A percentile compares a stretch with the other conserved stretches of the same genome.
Conservation (phyloP, 2,888 invertebrate genomes). For the Hydropsyche betteni region DNA sequence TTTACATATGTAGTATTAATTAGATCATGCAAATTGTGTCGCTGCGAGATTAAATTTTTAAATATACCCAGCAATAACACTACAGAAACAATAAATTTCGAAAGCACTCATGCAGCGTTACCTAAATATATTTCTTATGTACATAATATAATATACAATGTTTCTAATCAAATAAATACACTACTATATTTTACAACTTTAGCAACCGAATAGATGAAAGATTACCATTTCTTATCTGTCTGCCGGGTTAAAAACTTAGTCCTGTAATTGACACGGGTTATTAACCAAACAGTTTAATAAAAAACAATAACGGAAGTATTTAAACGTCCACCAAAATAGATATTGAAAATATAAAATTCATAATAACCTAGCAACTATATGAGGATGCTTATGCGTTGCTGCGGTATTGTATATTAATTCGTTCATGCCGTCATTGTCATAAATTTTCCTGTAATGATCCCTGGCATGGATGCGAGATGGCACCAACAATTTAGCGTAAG, state of each 20-base stretch:
- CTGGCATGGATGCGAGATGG: conserved; percentile 70
- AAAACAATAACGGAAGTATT: conserved; percentile 43
- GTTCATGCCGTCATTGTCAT: conserved; percentile 60
- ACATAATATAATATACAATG: not conserved
- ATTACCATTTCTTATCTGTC: conserved; percentile 87
- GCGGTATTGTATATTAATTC: conserved; percentile 57
- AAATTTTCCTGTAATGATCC: conserved; percentile 64
- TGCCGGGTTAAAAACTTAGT: conserved; percentile 87
- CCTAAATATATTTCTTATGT: conserved; percentile 7
- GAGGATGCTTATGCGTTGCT: conserved; percentile 57
- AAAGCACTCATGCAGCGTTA: conserved; percentile 24
- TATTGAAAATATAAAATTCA: conserved; percentile 13
- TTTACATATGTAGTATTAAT: no score
- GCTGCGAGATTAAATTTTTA: no score
- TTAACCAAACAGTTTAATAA: conserved; percentile 17
- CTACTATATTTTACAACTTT: not conserved
- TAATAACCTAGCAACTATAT: conserved; percentile 68
- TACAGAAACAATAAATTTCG: conserved; percentile 36
- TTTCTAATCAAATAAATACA: conserved; percentile 46
- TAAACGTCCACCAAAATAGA: conserved; percentile 41
- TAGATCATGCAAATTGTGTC: no score
- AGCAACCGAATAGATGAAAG: conserved; percentile 49
- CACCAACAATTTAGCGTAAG: conserved; percentile 85
- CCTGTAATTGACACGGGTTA: conserved; percentile 71
- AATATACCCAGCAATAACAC: conserved; percentile 35